A percentile compares a stretch with the other conserved stretches of the same genome.
These are phyloP conservation scores for Cantharis rustica DNA, from an alignment of 2,888 invertebrate species.

Conservation along the genomic window DNA sequence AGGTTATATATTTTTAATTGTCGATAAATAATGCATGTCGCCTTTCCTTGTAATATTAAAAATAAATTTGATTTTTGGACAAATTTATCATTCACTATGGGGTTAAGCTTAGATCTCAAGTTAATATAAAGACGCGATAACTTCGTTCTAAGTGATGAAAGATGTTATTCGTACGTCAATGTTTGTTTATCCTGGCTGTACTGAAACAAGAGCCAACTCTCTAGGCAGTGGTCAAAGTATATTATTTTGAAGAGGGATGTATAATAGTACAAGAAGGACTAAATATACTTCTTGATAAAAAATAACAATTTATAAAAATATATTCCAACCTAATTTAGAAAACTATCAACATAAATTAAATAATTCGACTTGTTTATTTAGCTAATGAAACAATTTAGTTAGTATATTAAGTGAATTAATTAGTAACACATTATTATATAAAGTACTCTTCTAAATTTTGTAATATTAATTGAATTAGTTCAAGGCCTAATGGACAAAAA, in stretches of 20 bases:
- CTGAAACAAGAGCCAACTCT: conserved; percentile 25
- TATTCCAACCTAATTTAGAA: background rate
- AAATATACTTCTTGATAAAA: background rate
- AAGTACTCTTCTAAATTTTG: background rate
- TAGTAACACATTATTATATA: background rate
- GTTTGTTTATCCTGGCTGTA: conserved; percentile 30
- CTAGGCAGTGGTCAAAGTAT: conserved; percentile 19
- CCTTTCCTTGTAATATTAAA: too few species aligned
- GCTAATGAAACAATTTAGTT: background rate
- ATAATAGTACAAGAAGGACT: conserved; percentile 4
- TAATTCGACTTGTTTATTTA: background rate
- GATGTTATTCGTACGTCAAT: conserved; percentile 31
- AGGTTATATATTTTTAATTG: background rate
- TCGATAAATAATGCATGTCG: background rate
- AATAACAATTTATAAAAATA: background rate
- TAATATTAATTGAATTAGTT: background rate
- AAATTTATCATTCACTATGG: too few species aligned
- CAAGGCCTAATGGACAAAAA: background rate
- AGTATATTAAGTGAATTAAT: background rate
- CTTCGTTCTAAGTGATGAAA: conserved; percentile 26
- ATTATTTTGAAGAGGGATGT: conserved; percentile 23
- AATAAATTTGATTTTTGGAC: background rate
- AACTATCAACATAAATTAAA: background rate
- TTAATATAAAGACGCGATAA: conserved; percentile 2
- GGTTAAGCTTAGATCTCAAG: background rate